phyloP scores from a whole-genome alignment of 30 jellyfish, hydroid and myxozoan genomes.

The Hydractinia echinata region DNA sequence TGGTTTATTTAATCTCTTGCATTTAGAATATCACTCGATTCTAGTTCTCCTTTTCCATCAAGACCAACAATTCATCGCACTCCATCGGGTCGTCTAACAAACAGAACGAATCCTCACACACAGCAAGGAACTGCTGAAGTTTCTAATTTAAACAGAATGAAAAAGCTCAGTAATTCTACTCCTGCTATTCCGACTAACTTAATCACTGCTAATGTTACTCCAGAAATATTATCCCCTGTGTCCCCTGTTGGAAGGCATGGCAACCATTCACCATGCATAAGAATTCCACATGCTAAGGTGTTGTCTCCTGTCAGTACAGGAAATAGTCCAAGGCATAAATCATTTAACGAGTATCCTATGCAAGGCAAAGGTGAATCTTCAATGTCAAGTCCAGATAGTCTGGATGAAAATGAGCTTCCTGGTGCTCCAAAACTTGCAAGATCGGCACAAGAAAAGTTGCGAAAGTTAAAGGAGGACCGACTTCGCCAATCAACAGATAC shows the following conservation, averaged over 20 bases:
- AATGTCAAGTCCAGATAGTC: neutral
- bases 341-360: neutral
- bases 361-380: neutral
- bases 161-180: slow-evolving; percentile 30
- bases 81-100: slow-evolving; percentile 27
- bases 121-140: neutral
- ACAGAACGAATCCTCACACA: neutral
- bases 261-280: slow-evolving; percentile 20
- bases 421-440: slow-evolving; percentile 22
- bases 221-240: neutral
- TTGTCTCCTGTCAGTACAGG: slow-evolving; percentile 17
- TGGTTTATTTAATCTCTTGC: neutral
- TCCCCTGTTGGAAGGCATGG: neutral
- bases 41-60: slow-evolving; percentile 32
- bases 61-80: slow-evolving; percentile 49
- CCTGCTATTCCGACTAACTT: slow-evolving; percentile 13
- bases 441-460: slow-evolving; percentile 31
- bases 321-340: neutral
- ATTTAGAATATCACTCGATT: slow-evolving; percentile 4
- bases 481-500: slow-evolving; percentile 21
- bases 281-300: slow-evolving; percentile 25
- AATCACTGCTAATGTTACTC: neutral
- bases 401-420: neutral
- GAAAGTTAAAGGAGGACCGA: slow-evolving; percentile 10
- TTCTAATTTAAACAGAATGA: slow-evolving; percentile 14